Conservation (phyloP, 37 sponge, comb jelly and placozoan genomes). For the Halichondria panicea region DNA sequence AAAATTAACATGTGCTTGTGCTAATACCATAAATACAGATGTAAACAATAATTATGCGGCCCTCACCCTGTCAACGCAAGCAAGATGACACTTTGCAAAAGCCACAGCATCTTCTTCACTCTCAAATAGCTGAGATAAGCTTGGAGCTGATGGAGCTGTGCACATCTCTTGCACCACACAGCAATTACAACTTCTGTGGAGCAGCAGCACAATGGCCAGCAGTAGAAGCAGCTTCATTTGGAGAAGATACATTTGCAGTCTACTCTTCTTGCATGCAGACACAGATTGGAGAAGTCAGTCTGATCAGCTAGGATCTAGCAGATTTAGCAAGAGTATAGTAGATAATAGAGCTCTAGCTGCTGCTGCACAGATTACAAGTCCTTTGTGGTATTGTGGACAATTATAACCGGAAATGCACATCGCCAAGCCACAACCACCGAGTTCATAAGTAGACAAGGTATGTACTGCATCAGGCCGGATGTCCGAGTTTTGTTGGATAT, state of each 20-base stretch:
- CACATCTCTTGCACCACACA: no score
- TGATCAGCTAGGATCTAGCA: background rate
- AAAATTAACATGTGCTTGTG: no score
- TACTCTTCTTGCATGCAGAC: background rate
- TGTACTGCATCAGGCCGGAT: no score
- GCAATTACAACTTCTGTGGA: background rate
- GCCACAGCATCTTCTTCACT: background rate
- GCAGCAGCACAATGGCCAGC: background rate
- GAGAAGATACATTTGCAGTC: background rate
- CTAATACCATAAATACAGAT: no score
- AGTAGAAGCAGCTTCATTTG: background rate
- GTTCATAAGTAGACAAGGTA: no score
- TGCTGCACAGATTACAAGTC: no score
- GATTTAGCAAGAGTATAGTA: background rate
- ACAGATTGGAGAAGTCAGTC: background rate
- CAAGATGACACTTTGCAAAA: slow-evolving; percentile 7
- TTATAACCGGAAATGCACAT: no score
- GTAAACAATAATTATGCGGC: background rate
- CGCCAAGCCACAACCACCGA: no score
- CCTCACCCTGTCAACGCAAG: slow-evolving; percentile 12
- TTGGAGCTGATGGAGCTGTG: no score
- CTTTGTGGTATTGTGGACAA: no score
- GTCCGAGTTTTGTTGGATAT: no score
- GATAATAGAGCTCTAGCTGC: background rate
- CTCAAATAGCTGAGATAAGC: background rate